Conservation (phyloP, 2,113 vertebrate species). For the Cheirogaleus medius region DNA sequence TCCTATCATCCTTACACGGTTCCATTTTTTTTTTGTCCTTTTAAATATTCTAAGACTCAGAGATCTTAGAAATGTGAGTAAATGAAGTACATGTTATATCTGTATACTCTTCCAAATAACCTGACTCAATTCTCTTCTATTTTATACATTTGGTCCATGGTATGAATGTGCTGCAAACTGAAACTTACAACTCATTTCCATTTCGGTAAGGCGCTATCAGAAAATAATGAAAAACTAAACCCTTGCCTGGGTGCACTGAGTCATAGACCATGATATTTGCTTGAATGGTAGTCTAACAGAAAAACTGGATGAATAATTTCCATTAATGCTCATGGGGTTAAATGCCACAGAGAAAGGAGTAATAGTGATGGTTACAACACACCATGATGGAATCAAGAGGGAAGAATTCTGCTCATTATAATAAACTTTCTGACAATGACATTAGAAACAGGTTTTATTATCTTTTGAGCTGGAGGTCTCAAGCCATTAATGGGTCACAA, state of each 20-base stretch:
- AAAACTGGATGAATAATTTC: background rate
- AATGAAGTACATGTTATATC: background rate
- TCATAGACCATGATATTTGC: background rate
- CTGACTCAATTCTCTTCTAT: background rate
- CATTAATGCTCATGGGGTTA: background rate
- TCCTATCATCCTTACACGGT: background rate
- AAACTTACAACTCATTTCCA: background rate
- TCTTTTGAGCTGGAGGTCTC: background rate
- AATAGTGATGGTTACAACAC: background rate
- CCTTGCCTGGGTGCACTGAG: background rate
- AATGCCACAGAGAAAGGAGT: background rate
- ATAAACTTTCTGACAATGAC: background rate
- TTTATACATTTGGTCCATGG: background rate
- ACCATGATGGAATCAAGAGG: background rate
- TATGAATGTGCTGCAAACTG: background rate
- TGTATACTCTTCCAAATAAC: conserved; percentile 10
- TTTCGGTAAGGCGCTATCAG: background rate
- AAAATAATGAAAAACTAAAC: background rate
- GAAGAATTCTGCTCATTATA: background rate
- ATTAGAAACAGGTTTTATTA: background rate
- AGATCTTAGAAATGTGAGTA: background rate
- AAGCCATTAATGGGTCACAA: background rate
- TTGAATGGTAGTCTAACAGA: background rate
- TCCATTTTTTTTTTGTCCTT: background rate
- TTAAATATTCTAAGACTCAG: background rate